Evolutionary conservation across 30 jellyfish, hydroid and myxozoan species (phyloP).

Genomic region (Hydractinia echinata): DNA sequence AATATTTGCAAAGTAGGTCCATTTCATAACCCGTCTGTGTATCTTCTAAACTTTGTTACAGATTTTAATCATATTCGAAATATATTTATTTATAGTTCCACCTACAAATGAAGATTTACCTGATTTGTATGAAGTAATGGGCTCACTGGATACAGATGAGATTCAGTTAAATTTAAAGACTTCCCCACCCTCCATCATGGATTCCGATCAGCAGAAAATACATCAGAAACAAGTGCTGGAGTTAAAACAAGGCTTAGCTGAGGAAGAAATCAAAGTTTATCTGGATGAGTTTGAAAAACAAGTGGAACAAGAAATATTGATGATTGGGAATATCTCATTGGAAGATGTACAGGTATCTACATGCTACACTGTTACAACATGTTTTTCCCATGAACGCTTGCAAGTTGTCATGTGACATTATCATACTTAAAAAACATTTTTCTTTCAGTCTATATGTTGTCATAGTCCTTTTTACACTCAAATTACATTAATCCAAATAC

Average conservation of each 20-base stretch:
- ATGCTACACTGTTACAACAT: no score
- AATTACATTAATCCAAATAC: no score
- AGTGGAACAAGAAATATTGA: slow-evolving; percentile 71
- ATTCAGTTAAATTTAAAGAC: slow-evolving; percentile 59
- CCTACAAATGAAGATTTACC: slow-evolving; percentile 47
- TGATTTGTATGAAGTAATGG: slow-evolving; percentile 61
- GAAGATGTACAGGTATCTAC: slow-evolving; percentile 85
- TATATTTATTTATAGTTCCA: slow-evolving; percentile 32
- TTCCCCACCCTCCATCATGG: slow-evolving; percentile 55
- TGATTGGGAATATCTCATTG: slow-evolving; percentile 78
- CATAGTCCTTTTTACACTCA: no score
- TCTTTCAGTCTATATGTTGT: no score
- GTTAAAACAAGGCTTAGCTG: slow-evolving; percentile 73
- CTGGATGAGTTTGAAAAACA: slow-evolving; percentile 78
- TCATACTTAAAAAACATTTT: no score
- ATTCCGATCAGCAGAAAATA: slow-evolving; percentile 46
- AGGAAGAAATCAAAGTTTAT: slow-evolving; percentile 78
- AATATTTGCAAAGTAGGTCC: no score
- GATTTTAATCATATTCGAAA: neutral
- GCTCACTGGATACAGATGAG: slow-evolving; percentile 64
- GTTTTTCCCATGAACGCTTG: no score
- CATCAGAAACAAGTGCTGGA: slow-evolving; percentile 46
- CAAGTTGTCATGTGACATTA: no score
- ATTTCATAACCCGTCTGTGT: no score
- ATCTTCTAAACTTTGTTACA: no score